Base-by-base conservation (phyloP, 1,140 invertebrate genomes). In the Pinna nobilis region DNA sequence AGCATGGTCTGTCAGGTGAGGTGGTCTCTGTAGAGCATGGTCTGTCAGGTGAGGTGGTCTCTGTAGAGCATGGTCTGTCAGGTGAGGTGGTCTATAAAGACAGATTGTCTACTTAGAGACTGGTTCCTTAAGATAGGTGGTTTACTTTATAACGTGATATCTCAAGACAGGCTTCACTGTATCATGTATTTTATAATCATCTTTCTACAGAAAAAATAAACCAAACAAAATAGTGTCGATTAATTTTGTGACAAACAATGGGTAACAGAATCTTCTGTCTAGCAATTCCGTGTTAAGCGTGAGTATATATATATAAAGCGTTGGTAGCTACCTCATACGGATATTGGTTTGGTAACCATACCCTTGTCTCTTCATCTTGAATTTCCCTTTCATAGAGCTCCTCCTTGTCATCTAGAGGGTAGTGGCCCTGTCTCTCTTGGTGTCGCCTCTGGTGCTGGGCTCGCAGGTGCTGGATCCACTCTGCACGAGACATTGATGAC, bases 381-480 rank as follows among this genome's bases (percentile, higher is more conserved):
- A 90, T 77, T 30, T 87, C 85, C 70, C 87, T 78, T 66, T 91
- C 91, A 77, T 91, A 91, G 41, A 84, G 72, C 66, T 91, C 90
- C 67, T 92, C 91, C 18, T 23, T 28, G 33, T 82, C 82, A 0
- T 86, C 84, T 9, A 76, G 69, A 11, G 83, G 84, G 63, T 86
- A 86, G 13, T 79, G 74, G 0, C 84, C 89, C 32, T 90, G 89
- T 33, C 91, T 79, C 74, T 91, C 90, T 9, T 87, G 87, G 76
- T 92, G 92, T 37, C 89, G 81, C 23, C 90, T 82, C 81, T 92
- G 91, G 76, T 92, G 91, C 66, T 91, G 87, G 5, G 88, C 86
- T 25, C 91, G 74, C 44, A 92, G 76, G 69, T 91, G 89, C 68
- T 91, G 90, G 69, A 92, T 91, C 30, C 90, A 81, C 47, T 92